Conservation (phyloP, 1,140 invertebrate genomes). For the Drosophila tani region DNA sequence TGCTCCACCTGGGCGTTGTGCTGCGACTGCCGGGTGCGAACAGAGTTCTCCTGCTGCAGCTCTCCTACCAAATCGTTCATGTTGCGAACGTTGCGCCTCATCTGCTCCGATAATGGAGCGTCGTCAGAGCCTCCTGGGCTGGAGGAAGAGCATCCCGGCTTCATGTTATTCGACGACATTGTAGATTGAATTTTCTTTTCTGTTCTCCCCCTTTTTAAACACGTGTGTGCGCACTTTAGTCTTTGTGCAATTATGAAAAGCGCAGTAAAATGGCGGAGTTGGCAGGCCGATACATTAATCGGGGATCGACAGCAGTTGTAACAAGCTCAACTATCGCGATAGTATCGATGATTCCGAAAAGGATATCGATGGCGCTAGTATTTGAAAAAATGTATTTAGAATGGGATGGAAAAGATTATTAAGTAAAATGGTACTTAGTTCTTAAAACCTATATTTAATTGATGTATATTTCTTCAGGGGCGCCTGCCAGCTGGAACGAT, state of each 20-base stretch:
- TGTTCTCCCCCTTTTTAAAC: background rate
- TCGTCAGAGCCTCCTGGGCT: background rate
- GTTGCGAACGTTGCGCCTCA: conserved; percentile 11
- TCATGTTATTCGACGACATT: background rate
- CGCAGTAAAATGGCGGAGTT: background rate
- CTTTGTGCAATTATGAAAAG: background rate
- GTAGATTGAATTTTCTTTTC: no score
- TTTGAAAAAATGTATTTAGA: background rate
- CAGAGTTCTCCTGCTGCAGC: conserved; percentile 7
- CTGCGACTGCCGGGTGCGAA: background rate
- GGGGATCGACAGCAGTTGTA: background rate
- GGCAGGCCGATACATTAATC: background rate
- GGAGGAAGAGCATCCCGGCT: background rate
- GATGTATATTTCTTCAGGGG: conserved; percentile 87
- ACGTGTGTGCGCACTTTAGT: conserved; percentile 4
- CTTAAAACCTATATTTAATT: background rate
- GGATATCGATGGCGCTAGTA: background rate
- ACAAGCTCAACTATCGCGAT: background rate
- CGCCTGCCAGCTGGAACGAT: conserved; percentile 94
- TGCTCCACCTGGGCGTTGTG: background rate
- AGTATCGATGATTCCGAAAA: background rate
- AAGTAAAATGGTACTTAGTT: background rate
- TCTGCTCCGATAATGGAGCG: conserved; percentile 9
- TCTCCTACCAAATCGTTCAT: conserved; percentile 25
- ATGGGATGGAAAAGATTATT: no score